Conservation (phyloP, 2,888 invertebrate genomes). For the Folsomia candida region DNA sequence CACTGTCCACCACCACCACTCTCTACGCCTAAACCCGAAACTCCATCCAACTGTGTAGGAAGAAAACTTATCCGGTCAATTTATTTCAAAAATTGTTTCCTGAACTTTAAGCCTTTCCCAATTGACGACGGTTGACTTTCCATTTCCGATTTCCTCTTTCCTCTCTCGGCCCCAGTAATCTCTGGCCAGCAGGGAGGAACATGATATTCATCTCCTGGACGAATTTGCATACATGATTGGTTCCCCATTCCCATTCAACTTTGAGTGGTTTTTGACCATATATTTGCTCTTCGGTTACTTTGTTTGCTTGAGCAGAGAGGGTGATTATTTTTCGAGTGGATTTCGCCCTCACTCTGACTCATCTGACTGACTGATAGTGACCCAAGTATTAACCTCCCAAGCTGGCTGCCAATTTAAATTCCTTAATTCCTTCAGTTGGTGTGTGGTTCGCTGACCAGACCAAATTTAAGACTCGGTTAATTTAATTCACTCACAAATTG, state of each 20-base stretch:
- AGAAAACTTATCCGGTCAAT: slow-evolving; percentile 11
- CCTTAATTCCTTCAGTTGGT: too few species aligned
- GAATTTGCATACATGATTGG: slow-evolving; percentile 5
- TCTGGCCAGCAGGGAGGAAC: not conserved
- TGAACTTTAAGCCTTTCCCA: slow-evolving; percentile 8
- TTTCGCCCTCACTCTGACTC: too few species aligned
- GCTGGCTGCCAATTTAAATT: too few species aligned
- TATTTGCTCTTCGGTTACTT: not conserved
- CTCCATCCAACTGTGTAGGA: slow-evolving; percentile 6
- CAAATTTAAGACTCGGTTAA: too few species aligned
- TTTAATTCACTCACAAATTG: too few species aligned
- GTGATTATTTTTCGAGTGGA: not conserved
- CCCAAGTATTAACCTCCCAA: too few species aligned
- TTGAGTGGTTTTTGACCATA: not conserved
- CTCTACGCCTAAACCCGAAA: not conserved
- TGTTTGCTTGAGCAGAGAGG: not conserved
- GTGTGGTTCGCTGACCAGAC: too few species aligned
- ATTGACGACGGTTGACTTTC: not conserved
- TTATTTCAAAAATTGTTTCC: slow-evolving; percentile 17
- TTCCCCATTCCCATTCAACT: not conserved
- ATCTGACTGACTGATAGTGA: too few species aligned
- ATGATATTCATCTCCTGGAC: not conserved
- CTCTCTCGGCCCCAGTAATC: not conserved
- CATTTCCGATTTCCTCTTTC: not conserved
- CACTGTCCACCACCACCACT: not conserved